Conservation (phyloP, 2,888 invertebrate species). For the Dyspetes luteomarginatus region DNA sequence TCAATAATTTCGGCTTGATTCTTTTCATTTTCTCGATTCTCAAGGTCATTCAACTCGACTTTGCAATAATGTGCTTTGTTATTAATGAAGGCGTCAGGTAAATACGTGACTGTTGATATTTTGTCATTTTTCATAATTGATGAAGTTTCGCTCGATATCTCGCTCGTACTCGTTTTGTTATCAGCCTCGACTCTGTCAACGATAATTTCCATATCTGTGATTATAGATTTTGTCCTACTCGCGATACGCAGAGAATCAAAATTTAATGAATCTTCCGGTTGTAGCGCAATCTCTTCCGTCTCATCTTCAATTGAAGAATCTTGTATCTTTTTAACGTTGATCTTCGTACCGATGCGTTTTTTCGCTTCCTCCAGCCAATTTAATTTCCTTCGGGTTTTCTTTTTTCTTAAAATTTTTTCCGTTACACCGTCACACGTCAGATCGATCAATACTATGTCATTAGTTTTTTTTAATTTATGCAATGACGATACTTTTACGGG, state of each 20-base stretch:
- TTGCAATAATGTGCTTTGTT: neutral
- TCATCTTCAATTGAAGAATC: constrained; percentile 50
- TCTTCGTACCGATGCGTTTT: constrained; percentile 61
- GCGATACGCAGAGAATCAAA: constrained; percentile 31
- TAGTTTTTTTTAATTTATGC: constrained; percentile 71
- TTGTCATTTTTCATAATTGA: neutral
- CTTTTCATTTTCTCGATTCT: constrained; percentile 8
- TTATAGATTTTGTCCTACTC: neutral
- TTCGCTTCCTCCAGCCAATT: constrained; percentile 76
- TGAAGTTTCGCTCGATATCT: neutral
- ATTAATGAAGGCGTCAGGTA: neutral
- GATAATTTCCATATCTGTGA: constrained; percentile 2
- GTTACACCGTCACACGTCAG: constrained; percentile 75
- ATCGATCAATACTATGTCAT: constrained; percentile 78
- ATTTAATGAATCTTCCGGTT: constrained; percentile 50
- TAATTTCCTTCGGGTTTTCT: constrained; percentile 69
- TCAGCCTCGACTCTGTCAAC: neutral
- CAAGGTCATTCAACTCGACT: constrained; percentile 20
- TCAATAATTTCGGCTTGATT: constrained; percentile 45
- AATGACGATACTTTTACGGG: constrained; percentile 45
- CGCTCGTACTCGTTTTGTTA: neutral
- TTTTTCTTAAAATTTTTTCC: constrained; percentile 74
- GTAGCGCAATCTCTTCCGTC: constrained; percentile 23
- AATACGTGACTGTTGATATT: neutral
- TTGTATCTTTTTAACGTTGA: constrained; percentile 42